Conservation (phyloP, 2,113 vertebrate genomes). For the Bubo blakistoni region DNA sequence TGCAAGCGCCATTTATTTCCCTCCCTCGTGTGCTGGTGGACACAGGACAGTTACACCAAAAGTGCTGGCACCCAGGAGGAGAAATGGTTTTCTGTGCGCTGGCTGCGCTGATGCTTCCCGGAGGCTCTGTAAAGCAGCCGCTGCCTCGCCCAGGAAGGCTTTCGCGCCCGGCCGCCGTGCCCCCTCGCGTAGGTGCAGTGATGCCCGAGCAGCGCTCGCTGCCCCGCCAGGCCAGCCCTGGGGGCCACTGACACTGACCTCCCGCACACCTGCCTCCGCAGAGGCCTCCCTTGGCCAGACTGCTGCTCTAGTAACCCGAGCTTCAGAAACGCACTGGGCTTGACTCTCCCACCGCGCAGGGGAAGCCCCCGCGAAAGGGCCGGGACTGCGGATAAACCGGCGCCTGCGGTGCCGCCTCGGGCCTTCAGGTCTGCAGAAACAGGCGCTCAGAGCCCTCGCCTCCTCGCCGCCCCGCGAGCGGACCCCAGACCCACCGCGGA, state of each 20-base stretch:
- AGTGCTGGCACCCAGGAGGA: background rate
- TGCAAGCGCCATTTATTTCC: background rate
- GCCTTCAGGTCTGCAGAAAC: too few relatives aligned
- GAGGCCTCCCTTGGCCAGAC: background rate
- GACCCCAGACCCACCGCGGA: too few relatives aligned
- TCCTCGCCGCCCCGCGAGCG: too few relatives aligned
- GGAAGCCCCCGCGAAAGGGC: fast-evolving
- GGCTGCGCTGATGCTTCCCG: too few relatives aligned
- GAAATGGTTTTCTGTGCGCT: background rate
- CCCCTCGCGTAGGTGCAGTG: fast-evolving
- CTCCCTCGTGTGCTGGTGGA: background rate
- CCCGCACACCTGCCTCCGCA: fast-evolving
- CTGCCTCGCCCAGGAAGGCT: fast-evolving
- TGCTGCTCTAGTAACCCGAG: too few relatives aligned
- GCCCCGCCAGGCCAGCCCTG: background rate
- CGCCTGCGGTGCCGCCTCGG: fast-evolving
- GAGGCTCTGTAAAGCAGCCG: background rate
- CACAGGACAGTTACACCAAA: fast-evolving
- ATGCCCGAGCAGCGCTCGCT: too few relatives aligned
- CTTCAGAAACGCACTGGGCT: background rate
- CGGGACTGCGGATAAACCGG: fast-evolving
- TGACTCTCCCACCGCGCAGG: fast-evolving
- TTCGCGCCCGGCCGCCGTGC: fast-evolving
- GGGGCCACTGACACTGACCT: background rate
- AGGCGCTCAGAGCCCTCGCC: too few relatives aligned